Percentiles rank a stretch among this genome's conserved stretches.
Conservation (phyloP, 2,888 invertebrate species). For the Tipula vernalis region DNA sequence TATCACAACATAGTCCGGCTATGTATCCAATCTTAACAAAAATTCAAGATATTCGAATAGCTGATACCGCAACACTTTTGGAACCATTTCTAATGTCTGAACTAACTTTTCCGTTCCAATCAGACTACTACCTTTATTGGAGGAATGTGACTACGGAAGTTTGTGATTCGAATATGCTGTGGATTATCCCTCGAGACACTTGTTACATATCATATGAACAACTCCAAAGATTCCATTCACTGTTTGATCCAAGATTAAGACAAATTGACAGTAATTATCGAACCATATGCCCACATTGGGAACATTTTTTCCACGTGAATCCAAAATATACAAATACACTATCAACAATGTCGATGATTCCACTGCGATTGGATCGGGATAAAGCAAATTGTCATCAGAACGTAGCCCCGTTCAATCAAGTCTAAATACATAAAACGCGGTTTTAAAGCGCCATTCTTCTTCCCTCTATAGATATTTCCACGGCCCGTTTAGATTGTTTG, state of each 20-base stretch:
- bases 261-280: conserved; percentile 13
- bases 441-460: conserved; percentile 83
- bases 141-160: conserved; percentile 39
- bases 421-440: background rate
- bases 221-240: conserved; percentile 42
- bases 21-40: conserved; percentile 33
- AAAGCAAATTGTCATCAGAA: background rate
- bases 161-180: conserved; percentile 40
- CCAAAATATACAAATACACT: conserved; percentile 1
- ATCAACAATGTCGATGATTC: conserved; percentile 13
- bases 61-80: conserved; percentile 39
- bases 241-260: conserved; percentile 30
- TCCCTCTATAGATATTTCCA: conserved; percentile 92
- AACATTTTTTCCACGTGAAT: conserved; percentile 16
- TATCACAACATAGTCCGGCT: conserved; percentile 37
- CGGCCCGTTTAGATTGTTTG: conserved; percentile 70
- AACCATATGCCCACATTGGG: background rate
- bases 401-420: background rate
- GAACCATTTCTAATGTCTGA: conserved; percentile 39
- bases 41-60: conserved; percentile 39
- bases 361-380: background rate
- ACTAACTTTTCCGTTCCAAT: conserved; percentile 42
- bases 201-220: conserved; percentile 45
- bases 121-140: conserved; percentile 54
- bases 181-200: conserved; percentile 47